Evolutionary conservation across 2,113 vertebrate genomes (phyloP).

Genomic region (Nibea coibor): DNA sequence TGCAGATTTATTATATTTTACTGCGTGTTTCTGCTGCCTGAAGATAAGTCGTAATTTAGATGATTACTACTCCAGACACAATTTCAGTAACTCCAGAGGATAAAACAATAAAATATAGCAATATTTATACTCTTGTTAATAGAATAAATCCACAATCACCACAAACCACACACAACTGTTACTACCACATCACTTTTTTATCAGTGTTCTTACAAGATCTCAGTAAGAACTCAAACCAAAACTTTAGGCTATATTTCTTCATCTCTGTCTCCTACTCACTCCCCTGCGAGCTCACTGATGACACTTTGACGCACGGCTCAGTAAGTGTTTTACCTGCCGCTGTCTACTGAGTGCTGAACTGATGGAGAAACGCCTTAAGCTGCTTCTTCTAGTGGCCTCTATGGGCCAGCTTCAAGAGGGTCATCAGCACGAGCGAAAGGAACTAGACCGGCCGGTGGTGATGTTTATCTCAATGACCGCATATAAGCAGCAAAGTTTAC

Average conservation of each 20-base stretch:
- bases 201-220: conserved; percentile 5
- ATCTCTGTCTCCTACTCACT: background rate
- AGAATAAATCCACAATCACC: background rate
- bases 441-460: background rate
- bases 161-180: background rate
- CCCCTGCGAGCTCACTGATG: background rate
- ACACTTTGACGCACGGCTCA: background rate
- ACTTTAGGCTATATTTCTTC: background rate
- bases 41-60: conserved; percentile 49
- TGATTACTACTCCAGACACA: conserved; percentile 21
- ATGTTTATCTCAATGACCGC: background rate
- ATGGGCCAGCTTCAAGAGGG: background rate
- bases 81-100: conserved; percentile 34
- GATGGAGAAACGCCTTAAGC: conserved; percentile 10
- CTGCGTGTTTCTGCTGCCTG: conserved; percentile 49
- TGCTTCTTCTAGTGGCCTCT: conserved; percentile 18
- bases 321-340: conserved; percentile 13
- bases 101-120: conserved; percentile 9
- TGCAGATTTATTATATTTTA: conserved; percentile 52
- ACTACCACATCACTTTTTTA: background rate
- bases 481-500: background rate
- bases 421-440: background rate
- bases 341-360: conserved; percentile 1
- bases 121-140: conserved; percentile 4
- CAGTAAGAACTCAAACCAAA: background rate